Conservation (phyloP, 2,797 vertebrate species). For the Lacerta agilis region DNA sequence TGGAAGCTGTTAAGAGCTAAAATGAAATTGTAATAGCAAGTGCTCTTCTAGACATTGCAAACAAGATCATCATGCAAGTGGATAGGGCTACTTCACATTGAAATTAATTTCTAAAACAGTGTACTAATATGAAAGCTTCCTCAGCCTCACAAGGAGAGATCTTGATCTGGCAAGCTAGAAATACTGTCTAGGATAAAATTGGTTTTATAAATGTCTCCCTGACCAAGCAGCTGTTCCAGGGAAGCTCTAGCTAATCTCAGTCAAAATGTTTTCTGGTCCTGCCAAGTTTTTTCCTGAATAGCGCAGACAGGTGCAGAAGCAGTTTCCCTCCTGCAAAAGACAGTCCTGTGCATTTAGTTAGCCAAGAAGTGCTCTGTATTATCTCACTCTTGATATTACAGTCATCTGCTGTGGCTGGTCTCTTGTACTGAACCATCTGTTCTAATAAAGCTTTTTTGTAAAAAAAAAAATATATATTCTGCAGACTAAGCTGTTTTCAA, state of each 20-base stretch:
- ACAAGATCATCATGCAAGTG: neutral
- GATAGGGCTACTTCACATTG: conserved; percentile 37
- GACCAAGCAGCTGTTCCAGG: conserved; percentile 59
- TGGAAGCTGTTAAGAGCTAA: neutral
- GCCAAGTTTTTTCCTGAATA: conserved; percentile 10
- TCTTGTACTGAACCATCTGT: neutral
- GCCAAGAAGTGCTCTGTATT: neutral
- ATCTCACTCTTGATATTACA: conserved; percentile 23
- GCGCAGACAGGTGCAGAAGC: conserved; percentile 33
- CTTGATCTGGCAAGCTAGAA: conserved; percentile 53
- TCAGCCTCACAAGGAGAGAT: conserved; percentile 54
- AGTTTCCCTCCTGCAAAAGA: neutral
- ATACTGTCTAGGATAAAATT: conserved; percentile 40
- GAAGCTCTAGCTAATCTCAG: conserved; percentile 42
- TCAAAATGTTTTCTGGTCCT: neutral
- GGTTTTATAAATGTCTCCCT: conserved; percentile 15
- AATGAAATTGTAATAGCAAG: neutral
- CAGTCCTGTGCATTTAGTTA: conserved; percentile 1
- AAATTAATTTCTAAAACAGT: conserved; percentile 56
- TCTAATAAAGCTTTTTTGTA: neutral
- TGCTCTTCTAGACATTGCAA: neutral
- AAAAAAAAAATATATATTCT: neutral
- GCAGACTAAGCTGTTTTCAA: neutral
- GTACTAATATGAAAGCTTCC: conserved; percentile 41
- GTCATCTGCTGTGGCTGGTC: neutral